A percentile compares a stretch with the other conserved stretches of the same genome.
phyloP scores from a whole-genome alignment of 30 jellyfish, hydroid and myxozoan species.

The Aurelia coerulea region DNA sequence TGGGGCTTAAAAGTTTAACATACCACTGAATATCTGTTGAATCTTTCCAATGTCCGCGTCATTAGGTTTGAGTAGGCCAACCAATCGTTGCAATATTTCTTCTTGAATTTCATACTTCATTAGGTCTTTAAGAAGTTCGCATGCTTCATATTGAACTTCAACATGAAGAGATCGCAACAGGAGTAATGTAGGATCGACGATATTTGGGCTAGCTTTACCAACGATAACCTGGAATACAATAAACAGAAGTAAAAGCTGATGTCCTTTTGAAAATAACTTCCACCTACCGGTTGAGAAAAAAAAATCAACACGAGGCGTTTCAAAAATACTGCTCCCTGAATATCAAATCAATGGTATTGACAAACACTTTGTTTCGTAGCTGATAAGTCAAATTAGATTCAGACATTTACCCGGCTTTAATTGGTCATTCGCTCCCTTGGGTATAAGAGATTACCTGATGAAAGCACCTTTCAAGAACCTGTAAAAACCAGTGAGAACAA shows the following conservation, averaged over 20 bases:
- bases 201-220: slow-evolving; percentile 70
- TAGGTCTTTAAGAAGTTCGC: slow-evolving; percentile 72
- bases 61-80: slow-evolving; percentile 77
- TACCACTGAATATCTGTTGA: slow-evolving; percentile 66
- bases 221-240: slow-evolving; percentile 45
- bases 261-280: too few species aligned
- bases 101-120: slow-evolving; percentile 53
- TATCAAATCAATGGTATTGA: too few species aligned
- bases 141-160: slow-evolving; percentile 90
- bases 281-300: too few species aligned
- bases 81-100: slow-evolving; percentile 64
- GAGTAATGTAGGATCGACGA: slow-evolving; percentile 75
- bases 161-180: slow-evolving; percentile 83
- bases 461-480: too few species aligned
- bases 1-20: not conserved
- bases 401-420: too few species aligned
- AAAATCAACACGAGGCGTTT: too few species aligned
- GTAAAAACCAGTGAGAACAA: too few species aligned
- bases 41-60: slow-evolving; percentile 53
- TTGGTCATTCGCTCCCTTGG: too few species aligned
- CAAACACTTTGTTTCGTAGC: too few species aligned
- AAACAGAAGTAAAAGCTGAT: not conserved
- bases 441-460: too few species aligned
- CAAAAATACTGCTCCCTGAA: too few species aligned
- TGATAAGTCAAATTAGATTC: too few species aligned